Base-by-base conservation (phyloP, 2,797 vertebrate species). In the Hylomyscus alleni region DNA sequence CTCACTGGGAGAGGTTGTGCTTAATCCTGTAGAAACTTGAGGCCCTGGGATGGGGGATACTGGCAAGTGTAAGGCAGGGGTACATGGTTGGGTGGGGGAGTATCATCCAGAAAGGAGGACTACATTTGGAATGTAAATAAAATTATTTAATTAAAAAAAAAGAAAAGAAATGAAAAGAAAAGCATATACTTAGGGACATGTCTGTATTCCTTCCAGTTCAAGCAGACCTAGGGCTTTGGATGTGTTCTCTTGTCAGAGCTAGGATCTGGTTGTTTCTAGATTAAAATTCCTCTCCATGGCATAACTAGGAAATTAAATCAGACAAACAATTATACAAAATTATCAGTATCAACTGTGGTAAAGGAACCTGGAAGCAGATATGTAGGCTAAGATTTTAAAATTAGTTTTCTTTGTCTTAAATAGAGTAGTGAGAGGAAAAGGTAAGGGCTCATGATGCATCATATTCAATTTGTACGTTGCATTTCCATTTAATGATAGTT, bases 391-490 rank as follows among this genome's bases (percentile, higher is more conserved):
- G 34, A 47, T 12, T 78, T 65, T 65, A 89, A 86, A 84, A 15
- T 69, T 80, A 54, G 78, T 26, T 60, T 15, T 50, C 80, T 9
- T 3, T 77, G 2, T 34, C 9, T 89, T 83, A 78, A 15, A 69
- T 15, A 9, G 6, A 44, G 2, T 26, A 29, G 2, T 37, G 2
- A 3, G 14, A 44, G 10, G 7, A 6, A 58, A 0, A 77, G 3
- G 31, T 54, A 0, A n/a, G 1, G 69, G 50, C 24, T 6, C 0
- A 34, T 58, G 3, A 47, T 0, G 58, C 34, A 0, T 40, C 1
- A 69, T 52, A 67, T 52, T 14, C 13, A 67, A 69, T 81, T 84
- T 75, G 26, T 6, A 62, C 1, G 24, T 58, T 82, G 1, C 14
- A 52, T 87, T 29, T 93, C 37, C 11, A 52, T 8, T 26, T 84